These are phyloP conservation scores for Eulemur rufifrons DNA, from an alignment of 2,113 vertebrate genomes.

Conservation along the genomic window DNA sequence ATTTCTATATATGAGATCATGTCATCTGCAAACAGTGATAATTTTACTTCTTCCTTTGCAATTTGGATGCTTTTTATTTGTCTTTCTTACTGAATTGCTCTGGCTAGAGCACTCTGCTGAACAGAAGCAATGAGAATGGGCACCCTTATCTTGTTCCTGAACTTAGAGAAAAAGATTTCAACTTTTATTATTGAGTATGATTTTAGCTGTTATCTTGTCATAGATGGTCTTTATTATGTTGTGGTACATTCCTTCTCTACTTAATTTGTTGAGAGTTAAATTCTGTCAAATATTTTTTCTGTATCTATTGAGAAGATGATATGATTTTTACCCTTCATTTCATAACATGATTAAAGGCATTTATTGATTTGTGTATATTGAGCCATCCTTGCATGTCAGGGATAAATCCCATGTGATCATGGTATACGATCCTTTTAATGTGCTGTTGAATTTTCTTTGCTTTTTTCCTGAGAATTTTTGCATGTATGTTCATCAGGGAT, in stretches of 20 bases:
- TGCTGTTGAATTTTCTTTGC: background rate
- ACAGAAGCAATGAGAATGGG: background rate
- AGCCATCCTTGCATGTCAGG: background rate
- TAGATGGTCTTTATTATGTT: background rate
- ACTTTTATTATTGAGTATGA: background rate
- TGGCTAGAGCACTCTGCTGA: background rate
- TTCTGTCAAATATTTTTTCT: background rate
- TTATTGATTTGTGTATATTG: background rate
- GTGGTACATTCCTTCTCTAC: background rate
- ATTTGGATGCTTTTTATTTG: background rate
- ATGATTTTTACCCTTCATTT: background rate
- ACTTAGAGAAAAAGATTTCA: background rate
- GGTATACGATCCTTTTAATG: background rate
- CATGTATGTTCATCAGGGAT: background rate
- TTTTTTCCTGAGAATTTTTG: background rate
- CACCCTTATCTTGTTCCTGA: background rate
- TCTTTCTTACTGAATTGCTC: background rate
- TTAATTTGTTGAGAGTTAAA: background rate
- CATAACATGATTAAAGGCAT: background rate
- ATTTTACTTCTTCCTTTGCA: background rate
- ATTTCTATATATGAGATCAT: background rate
- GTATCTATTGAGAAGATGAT: background rate
- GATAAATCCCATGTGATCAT: background rate
- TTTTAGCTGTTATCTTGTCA: background rate
- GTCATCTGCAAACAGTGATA: background rate